Conservation (phyloP, 1,140 invertebrate genomes). For the Kradibia gibbosae region DNA sequence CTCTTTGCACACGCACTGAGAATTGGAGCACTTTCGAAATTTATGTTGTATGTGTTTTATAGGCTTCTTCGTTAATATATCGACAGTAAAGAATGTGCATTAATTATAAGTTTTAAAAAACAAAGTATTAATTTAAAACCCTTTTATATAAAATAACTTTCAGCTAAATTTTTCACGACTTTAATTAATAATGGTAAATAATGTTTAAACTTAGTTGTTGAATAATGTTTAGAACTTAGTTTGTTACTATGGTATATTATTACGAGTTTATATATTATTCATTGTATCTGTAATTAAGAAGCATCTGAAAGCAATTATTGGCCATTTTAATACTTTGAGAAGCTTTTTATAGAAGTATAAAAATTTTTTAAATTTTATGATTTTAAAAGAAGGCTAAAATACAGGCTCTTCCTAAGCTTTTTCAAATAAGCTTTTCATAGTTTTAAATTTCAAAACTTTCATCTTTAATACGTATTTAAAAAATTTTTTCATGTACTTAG, state of each 20-base stretch:
- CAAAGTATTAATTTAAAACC: not conserved
- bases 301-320: not conserved
- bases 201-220: too few species aligned
- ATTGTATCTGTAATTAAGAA: not conserved
- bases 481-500: not conserved
- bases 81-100: not conserved
- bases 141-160: too few species aligned
- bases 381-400: conserved; percentile 23
- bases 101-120: not conserved
- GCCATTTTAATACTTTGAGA: not conserved
- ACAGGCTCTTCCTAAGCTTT: not conserved
- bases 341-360: not conserved
- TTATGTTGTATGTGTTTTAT: not conserved
- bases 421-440: conserved; percentile 12
- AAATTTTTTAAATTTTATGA: conserved; percentile 21
- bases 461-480: conserved; percentile 3
- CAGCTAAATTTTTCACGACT: too few species aligned
- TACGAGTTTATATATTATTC: not conserved
- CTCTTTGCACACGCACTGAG: not conserved
- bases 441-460: conserved; percentile 22
- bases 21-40: conserved; percentile 5
- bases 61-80: conserved; percentile 24
- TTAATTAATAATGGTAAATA: too few species aligned
- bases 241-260: too few species aligned
- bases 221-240: too few species aligned